A percentile compares a stretch with the other conserved stretches of the same genome.
Evolutionary conservation across 23 tunicate species (phyloP).

Genomic region (Styela clava): DNA sequence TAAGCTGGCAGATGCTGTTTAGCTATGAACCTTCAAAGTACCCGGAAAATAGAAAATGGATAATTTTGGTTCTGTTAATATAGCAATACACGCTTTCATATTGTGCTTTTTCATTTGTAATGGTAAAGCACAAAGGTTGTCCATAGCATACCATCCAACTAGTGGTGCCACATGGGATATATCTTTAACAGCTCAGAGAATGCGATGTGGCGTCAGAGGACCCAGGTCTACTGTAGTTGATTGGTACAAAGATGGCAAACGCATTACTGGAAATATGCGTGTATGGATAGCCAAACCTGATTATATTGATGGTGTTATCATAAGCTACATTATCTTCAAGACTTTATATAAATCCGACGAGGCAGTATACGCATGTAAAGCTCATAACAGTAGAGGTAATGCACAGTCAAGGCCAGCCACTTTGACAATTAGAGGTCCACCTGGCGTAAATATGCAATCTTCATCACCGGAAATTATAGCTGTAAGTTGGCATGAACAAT

Average conservation of each 20-base stretch:
- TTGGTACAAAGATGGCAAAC: conserved; percentile 7
- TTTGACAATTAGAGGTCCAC: conserved; percentile 25
- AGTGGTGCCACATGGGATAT: not conserved
- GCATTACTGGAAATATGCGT: not conserved
- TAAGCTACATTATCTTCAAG: not conserved
- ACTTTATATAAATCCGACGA: conserved; percentile 3
- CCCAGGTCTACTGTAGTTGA: not conserved
- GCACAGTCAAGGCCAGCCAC: conserved; percentile 15
- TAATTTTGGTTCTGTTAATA: too few species aligned
- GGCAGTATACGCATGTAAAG: conserved; percentile 19
- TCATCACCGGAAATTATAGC: not conserved
- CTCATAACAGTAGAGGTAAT: not conserved
- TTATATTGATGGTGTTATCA: not conserved
- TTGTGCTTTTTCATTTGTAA: not conserved
- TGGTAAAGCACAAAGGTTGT: not conserved
- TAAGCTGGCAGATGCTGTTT: too few species aligned
- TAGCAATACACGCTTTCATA: too few species aligned
- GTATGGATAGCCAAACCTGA: not conserved
- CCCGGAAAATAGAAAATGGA: too few species aligned
- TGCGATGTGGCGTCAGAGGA: not conserved
- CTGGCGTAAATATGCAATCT: not conserved
- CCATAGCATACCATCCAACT: not conserved
- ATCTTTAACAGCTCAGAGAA: not conserved
- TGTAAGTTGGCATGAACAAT: conserved; percentile 16
- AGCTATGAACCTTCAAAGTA: too few species aligned